Percentiles rank a stretch among this genome's conserved stretches.
These are phyloP conservation scores for Andrena bicolor DNA, from an alignment of 2,888 invertebrate species.

Conservation along the genomic window DNA sequence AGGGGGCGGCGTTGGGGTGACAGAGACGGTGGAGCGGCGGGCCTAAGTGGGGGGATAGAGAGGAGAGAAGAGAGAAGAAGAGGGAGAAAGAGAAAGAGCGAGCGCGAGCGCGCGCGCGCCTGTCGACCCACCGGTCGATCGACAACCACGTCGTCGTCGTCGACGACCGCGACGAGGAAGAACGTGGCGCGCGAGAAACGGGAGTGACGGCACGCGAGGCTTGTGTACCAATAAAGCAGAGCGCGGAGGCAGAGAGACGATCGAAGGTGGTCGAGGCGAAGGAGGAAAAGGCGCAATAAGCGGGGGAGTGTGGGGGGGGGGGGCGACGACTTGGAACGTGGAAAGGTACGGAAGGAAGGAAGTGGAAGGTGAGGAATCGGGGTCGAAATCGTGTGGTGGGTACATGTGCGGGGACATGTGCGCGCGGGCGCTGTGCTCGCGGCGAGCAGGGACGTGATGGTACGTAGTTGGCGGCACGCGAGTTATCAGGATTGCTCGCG, in stretches of 20 bases:
- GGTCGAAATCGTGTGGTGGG: conserved; percentile 53
- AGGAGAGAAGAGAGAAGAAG: neutral
- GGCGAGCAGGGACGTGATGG: conserved; percentile 66
- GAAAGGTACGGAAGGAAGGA: conserved; percentile 20
- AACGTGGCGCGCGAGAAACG: conserved; percentile 34
- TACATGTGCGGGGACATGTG: conserved; percentile 62
- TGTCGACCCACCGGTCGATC: conserved; percentile 72
- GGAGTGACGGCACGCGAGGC: conserved; percentile 20
- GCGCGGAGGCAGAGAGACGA: neutral
- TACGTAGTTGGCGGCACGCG: conserved; percentile 70
- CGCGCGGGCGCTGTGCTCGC: conserved; percentile 60
- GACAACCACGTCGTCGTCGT: conserved; percentile 64
- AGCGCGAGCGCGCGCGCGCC: conserved; percentile 66
- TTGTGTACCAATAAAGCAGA: neutral
- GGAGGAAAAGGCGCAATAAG: neutral
- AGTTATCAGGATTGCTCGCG: conserved; percentile 66
- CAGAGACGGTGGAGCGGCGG: conserved; percentile 22
- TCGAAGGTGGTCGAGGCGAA: neutral
- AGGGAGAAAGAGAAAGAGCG: conserved; percentile 9
- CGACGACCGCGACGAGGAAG: conserved; percentile 48
- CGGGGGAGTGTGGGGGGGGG: neutral
- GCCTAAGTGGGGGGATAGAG: neutral
- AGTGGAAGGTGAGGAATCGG: conserved; percentile 33
- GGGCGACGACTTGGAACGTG: neutral
- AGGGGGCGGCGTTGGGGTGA: conserved; percentile 20